phyloP scores from a whole-genome alignment of 2,888 invertebrate genomes.

The Leptopterna dolabrata region DNA sequence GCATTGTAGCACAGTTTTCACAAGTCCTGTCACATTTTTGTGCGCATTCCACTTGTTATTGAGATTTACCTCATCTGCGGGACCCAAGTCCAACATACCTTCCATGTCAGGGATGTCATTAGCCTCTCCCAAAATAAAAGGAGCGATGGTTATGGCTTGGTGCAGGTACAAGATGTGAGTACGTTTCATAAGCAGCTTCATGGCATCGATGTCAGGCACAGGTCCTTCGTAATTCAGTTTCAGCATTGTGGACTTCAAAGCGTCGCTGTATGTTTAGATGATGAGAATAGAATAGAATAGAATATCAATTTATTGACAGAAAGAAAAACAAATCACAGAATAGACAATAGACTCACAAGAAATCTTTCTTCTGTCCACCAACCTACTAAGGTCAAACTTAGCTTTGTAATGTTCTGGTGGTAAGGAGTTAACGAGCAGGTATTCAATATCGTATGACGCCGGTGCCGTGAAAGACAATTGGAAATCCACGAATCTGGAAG shows the following conservation, averaged over 20 bases:
- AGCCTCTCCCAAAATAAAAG: neutral
- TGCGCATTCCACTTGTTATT: neutral
- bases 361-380: no score
- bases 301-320: no score
- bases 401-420: neutral
- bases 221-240: neutral
- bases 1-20: neutral
- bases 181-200: neutral
- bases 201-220: neutral
- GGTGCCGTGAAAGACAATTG: constrained; percentile 49
- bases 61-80: neutral
- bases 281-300: no score
- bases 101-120: constrained; percentile 51
- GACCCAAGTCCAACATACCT: neutral
- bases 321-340: no score
- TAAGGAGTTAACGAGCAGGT: constrained; percentile 51
- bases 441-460: constrained; percentile 46
- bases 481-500: constrained; percentile 57
- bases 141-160: neutral
- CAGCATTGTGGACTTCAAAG: neutral
- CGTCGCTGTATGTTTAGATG: constrained; percentile 25
- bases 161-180: neutral
- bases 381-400: no score
- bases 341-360: no score
- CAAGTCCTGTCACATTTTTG: neutral